These are phyloP conservation scores for Hydrozoanthus tunicans DNA, from an alignment of 64 coral and sea anemone species.

Conservation along the genomic window DNA sequence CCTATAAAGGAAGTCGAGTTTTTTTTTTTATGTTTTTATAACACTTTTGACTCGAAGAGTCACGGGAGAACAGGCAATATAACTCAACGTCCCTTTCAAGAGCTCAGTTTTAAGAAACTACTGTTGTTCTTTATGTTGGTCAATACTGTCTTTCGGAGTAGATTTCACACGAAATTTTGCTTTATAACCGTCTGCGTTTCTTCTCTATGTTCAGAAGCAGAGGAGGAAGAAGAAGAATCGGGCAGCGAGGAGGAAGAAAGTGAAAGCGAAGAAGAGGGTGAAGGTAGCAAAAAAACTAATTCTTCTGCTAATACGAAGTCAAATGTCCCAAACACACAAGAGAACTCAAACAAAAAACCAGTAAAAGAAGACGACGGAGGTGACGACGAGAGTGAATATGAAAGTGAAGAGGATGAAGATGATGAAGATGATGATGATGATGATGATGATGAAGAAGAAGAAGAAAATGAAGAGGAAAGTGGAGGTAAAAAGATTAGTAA, in stretches of 20 bases:
- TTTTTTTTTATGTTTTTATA: no score
- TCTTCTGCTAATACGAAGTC: constrained; percentile 5
- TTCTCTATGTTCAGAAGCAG: neutral
- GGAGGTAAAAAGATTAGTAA: neutral
- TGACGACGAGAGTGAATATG: constrained; percentile 21
- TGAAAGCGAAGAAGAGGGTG: constrained; percentile 26
- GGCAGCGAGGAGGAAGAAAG: constrained; percentile 43
- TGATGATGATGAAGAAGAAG: constrained; percentile 22
- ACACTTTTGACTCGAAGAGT: no score
- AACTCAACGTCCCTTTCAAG: no score
- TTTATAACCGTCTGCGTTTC: neutral
- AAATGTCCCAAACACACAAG: neutral
- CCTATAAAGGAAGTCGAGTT: no score
- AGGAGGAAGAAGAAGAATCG: constrained; percentile 35
- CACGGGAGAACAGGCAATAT: no score
- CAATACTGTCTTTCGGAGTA: no score
- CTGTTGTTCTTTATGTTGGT: no score
- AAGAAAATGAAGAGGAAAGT: constrained; percentile 33
- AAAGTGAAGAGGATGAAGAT: neutral
- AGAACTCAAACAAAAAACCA: neutral
- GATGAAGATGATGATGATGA: constrained; percentile 20
- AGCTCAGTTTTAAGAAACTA: no score
- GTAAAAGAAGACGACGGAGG: constrained; percentile 21
- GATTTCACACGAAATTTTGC: no score
- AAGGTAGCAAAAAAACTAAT: neutral